Evolutionary conservation across 2,888 invertebrate genomes (phyloP).

Genomic region (Sphaerophoria taeniata): DNA sequence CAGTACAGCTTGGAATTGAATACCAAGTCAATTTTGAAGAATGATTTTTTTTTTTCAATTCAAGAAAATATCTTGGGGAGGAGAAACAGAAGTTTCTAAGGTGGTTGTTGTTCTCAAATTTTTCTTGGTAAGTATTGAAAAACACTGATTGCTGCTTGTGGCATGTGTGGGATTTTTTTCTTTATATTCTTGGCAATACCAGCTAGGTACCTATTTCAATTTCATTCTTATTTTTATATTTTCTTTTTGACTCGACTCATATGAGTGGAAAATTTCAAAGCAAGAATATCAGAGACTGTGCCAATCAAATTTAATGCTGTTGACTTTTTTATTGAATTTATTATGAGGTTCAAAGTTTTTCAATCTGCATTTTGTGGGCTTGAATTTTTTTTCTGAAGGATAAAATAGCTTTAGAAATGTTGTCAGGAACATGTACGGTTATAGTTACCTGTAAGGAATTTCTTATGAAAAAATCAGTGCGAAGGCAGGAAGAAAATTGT

Average conservation of each 20-base stretch:
- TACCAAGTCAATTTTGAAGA: conserved; percentile 66
- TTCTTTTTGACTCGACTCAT: conserved; percentile 18
- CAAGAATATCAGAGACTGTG: conserved; percentile 20
- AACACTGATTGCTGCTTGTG: conserved; percentile 64
- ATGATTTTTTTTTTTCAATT: conserved; percentile 46
- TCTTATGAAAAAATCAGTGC: no score
- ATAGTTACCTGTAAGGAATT: no score
- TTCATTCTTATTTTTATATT: not conserved
- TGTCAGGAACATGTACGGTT: not conserved
- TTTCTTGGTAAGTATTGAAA: conserved; percentile 26
- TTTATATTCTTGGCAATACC: conserved; percentile 13
- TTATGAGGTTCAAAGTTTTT: conserved; percentile 55
- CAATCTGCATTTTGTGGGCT: conserved; percentile 36
- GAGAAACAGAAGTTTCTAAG: not conserved
- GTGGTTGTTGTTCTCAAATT: conserved; percentile 67
- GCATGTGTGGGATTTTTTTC: conserved; percentile 45
- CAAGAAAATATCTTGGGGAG: conserved; percentile 27
- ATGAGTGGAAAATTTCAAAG: not conserved
- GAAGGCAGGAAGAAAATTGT: no score
- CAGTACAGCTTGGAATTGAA: conserved; percentile 38
- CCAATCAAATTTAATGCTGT: conserved; percentile 67
- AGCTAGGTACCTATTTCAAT: no score
- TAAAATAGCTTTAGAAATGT: not conserved
- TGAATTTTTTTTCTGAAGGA: not conserved
- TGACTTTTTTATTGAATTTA: conserved; percentile 65